A percentile compares a stretch with the other conserved stretches of the same genome.
phyloP scores from a whole-genome alignment of 2,113 vertebrate genomes.

The Burhinus bistriatus region DNA sequence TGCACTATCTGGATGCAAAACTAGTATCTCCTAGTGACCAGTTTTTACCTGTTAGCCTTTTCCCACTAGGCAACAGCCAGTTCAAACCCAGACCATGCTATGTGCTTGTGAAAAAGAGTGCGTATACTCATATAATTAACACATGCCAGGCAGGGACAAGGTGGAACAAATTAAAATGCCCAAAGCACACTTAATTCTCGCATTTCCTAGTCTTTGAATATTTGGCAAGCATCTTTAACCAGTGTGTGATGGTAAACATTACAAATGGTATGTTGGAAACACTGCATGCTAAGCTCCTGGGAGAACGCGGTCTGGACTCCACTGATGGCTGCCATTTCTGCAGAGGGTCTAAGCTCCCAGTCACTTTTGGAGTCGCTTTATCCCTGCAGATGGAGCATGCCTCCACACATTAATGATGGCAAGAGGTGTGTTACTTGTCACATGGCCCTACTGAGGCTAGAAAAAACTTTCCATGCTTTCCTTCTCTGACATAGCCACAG shows the following conservation, averaged over 20 bases:
- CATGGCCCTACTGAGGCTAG: fast-evolving
- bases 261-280: background rate
- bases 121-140: background rate
- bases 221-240: background rate
- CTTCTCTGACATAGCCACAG: background rate
- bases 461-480: background rate
- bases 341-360: background rate
- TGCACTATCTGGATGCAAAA: background rate
- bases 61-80: background rate
- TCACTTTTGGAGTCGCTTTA: background rate
- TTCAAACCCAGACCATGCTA: background rate
- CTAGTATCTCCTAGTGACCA: background rate
- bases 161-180: background rate
- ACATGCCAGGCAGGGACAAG: background rate
- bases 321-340: background rate
- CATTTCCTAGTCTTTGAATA: background rate
- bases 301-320: background rate
- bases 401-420: background rate
- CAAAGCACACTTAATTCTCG: background rate
- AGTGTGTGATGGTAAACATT: fast-evolving
- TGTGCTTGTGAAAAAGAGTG: background rate
- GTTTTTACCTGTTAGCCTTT: background rate
- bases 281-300: background rate
- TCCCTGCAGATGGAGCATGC: background rate
- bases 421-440: background rate